Percentiles rank a stretch among this genome's conserved stretches.
phyloP scores from a whole-genome alignment of 2,888 invertebrate genomes.

The Pyrrhia umbra region DNA sequence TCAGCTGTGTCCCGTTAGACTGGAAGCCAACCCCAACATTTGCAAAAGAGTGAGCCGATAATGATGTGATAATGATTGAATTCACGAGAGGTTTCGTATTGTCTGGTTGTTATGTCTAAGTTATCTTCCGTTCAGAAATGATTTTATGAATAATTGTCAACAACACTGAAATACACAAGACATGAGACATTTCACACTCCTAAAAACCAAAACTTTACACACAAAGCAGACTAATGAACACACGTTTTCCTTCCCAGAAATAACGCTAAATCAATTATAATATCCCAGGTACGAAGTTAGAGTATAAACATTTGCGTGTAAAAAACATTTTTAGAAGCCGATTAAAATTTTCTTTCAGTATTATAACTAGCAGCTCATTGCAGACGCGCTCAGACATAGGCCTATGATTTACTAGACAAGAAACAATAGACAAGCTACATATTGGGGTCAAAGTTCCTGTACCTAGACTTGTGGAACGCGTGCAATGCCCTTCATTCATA shows the following conservation, averaged over 20 bases:
- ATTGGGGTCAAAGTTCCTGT: constrained; percentile 31
- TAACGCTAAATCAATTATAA: background rate
- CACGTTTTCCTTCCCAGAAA: background rate
- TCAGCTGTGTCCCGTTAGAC: too few relatives aligned
- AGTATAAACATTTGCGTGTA: constrained; percentile 20
- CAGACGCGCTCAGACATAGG: constrained; percentile 1
- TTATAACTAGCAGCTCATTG: too few relatives aligned
- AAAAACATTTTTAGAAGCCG: constrained; percentile 1
- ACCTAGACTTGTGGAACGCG: constrained; percentile 28
- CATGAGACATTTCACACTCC: too few relatives aligned
- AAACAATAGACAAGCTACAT: constrained; percentile 22
- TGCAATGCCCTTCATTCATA: constrained; percentile 8
- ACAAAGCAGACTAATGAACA: background rate
- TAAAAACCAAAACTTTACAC: background rate
- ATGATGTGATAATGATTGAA: too few relatives aligned
- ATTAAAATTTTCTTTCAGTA: constrained; percentile 17
- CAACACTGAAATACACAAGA: too few relatives aligned
- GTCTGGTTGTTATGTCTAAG: too few relatives aligned
- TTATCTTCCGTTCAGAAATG: too few relatives aligned
- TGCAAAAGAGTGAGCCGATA: too few relatives aligned
- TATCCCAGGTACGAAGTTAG: background rate
- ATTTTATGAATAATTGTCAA: too few relatives aligned
- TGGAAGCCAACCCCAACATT: too few relatives aligned
- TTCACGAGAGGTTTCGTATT: too few relatives aligned
- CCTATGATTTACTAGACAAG: constrained; percentile 20